Base-by-base conservation (phyloP, 1,140 invertebrate genomes). In the Argopecten irradians region DNA sequence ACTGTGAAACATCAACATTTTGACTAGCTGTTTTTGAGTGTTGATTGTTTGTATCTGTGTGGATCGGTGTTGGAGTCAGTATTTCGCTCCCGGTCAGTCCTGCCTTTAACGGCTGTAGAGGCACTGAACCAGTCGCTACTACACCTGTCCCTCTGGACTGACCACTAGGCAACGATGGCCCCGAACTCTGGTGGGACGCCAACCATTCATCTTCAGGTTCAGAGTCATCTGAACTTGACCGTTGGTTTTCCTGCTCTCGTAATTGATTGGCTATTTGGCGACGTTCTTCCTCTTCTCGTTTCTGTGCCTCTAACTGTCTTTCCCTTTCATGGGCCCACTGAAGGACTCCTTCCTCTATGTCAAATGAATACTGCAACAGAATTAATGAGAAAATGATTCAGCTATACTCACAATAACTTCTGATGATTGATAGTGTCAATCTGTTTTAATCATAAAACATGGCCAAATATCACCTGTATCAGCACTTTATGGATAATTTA, bases 301-400 rank as follows among this genome's bases (percentile, higher is more conserved):
- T 71, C 33, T 90, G 87, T 13, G 83, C 32, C n/a, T 88, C 87
- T 9, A 87, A 33, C 43, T 82, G 71, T 83, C 82, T 87, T 46
- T 87, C 86, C 71, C 89, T 88, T 71, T 88, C 89, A 41, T 88
- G 39, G 22, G 89, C 89, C 89, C 89, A 90, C 87, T 90, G 86
- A 36, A 90, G 84, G 34, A 90, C 89, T 82, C 89, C 89, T 32
- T 90, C 87, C 35, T 90, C 89, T 28, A 87, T 82, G 14, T 87
- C 85, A 85, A 90, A 90, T 32, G 88, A 85, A 85, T 90, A 90
- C 89, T 90, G 87, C 33, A 88, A 87, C n/a, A 34, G 33, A 33
- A 86, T 32, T 19, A 55, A 55, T n/a, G 55, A 71, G 22, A 71
- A 22, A 39, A 13, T 8, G 13, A 39, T 5, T 39, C 13, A 39